Conservation (phyloP, 2,888 invertebrate genomes). For the Leptogaster cylindrica region DNA sequence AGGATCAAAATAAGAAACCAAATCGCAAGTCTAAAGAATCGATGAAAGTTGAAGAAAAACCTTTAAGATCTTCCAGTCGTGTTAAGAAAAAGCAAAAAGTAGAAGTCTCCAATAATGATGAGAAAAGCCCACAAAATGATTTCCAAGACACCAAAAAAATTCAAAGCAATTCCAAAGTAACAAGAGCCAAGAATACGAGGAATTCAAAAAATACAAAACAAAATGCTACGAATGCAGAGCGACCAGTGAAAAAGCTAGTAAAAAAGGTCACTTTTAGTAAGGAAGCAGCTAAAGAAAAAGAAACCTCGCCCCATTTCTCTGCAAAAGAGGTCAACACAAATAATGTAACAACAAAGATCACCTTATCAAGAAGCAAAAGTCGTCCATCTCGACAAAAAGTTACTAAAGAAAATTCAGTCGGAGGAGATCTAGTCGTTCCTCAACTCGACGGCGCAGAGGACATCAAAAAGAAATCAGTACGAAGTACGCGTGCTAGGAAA, state of each 20-base stretch:
- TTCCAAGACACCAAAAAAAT: too few species aligned
- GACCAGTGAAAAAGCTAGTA: neutral
- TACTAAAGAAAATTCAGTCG: neutral
- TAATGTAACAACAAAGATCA: conserved; percentile 45
- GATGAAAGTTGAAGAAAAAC: too few species aligned
- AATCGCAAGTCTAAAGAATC: too few species aligned
- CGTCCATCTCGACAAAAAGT: conserved; percentile 29
- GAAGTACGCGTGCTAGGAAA: conserved; percentile 52
- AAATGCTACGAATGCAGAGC: too few species aligned
- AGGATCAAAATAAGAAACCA: too few species aligned
- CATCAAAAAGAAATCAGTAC: conserved; percentile 50
- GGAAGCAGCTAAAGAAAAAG: neutral
- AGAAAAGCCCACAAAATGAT: too few species aligned
- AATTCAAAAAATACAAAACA: too few species aligned
- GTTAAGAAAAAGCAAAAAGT: too few species aligned
- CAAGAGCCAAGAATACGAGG: too few species aligned
- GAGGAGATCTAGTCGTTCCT: conserved; percentile 56
- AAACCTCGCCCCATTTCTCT: conserved; percentile 5
- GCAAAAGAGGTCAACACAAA: neutral
- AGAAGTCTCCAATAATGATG: too few species aligned
- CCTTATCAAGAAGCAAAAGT: conserved; percentile 44
- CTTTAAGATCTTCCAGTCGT: too few species aligned
- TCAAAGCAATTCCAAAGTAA: too few species aligned
- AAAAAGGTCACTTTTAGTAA: neutral
- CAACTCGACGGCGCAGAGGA: conserved; percentile 68